Evolutionary conservation across 2,797 vertebrate genomes (phyloP), one percentile per base, ranked within the genome.

Genomic region (Tarsius wallacei): DNA sequence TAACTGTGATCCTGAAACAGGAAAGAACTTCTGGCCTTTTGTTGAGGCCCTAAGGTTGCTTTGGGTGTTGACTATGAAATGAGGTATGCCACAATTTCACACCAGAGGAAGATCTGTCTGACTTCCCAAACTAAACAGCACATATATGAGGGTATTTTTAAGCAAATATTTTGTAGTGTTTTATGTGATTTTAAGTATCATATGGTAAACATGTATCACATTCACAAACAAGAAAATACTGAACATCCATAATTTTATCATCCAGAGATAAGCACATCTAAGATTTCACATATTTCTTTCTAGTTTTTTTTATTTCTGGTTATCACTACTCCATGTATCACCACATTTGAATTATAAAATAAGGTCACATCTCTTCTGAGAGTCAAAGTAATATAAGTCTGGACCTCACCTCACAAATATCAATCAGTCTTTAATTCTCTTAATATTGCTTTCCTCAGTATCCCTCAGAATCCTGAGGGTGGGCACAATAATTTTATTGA

Each of bases 211-310:
- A 86, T 28, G 1, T 17, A 78, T 71, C 8, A 26, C 16, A 89
- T 96, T 91, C 61, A 95, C 51, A 89, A 61, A 74, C 24, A 93
- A 90, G 4, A 80, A 89, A 84, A 71, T 91, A 36, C 22, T 28
- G 94, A 90, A 51, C 31, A 93, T 70, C 28, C n/a, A 73, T 78
- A n/a, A 86, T 92, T 47, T 88, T 14, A 71, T 19, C 11, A 96
- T 47, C 12, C 31, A 68, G 36, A 57, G 4, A 88, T 68, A 81
- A 73, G 2, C 49, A 94, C 42, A 28, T 17, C 51, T 80, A 47
- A 74, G 8, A 78, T 47, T 61, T 63, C 49, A 33, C 88, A 28
- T 89, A 63, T 83, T 89, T 73, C 21, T 21, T 85, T 47, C 31
- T 11, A 89, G 76, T 92, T 2, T 80, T 42, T 91, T 84, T 55